Evolutionary conservation across 2,888 invertebrate species (phyloP).

Genomic region (Tetropium fuscum): DNA sequence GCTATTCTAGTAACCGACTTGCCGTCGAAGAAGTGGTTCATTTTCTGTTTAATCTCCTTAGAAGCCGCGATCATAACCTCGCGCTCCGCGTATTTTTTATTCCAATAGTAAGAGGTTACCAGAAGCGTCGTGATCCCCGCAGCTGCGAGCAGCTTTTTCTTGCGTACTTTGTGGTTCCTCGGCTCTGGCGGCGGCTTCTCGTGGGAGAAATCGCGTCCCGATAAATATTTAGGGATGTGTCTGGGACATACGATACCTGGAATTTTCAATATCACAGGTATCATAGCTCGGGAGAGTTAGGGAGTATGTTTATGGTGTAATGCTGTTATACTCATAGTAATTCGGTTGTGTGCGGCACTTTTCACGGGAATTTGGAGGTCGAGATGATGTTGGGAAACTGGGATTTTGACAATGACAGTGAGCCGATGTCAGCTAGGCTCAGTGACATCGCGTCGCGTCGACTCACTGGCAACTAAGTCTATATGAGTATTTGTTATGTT

Average conservation of each 20-base stretch:
- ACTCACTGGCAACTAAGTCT: no score
- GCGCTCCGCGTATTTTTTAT: background rate
- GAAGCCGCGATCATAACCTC: background rate
- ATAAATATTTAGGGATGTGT: background rate
- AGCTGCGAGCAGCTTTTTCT: slow-evolving; percentile 22
- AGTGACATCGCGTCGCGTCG: no score
- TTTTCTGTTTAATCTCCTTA: background rate
- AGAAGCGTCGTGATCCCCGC: slow-evolving; percentile 25
- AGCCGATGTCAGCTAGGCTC: no score
- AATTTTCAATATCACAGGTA: background rate
- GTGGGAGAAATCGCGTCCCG: slow-evolving; percentile 9
- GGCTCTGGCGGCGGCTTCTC: slow-evolving; percentile 16
- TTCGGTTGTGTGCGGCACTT: no score
- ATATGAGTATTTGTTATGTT: no score
- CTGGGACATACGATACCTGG: background rate
- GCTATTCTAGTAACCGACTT: background rate
- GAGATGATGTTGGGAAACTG: no score
- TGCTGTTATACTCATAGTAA: no score
- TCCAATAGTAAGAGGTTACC: slow-evolving; percentile 23
- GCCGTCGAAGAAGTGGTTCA: background rate
- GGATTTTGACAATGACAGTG: no score
- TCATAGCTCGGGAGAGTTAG: background rate
- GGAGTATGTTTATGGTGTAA: background rate
- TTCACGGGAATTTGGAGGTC: no score
- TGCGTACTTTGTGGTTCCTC: background rate